phyloP scores from a whole-genome alignment of 2,797 vertebrate species.

The Malacoctenus gilli region DNA sequence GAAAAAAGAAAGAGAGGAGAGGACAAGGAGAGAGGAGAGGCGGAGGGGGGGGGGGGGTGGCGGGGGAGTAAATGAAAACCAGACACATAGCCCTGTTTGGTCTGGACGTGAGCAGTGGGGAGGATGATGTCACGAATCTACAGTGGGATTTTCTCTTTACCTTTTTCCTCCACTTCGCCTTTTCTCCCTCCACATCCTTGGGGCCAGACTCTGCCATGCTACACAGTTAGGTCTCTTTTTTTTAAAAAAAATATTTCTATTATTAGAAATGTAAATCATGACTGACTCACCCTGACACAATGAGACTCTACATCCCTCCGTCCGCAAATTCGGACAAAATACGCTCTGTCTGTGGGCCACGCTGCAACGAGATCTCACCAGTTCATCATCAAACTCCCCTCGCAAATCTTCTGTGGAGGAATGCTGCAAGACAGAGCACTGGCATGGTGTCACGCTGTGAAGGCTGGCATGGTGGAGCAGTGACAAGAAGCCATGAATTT shows the following conservation, averaged over 20 bases:
- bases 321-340: too few species aligned
- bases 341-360: too few species aligned
- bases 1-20: constrained; percentile 37
- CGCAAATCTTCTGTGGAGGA: too few species aligned
- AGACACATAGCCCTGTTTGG: constrained; percentile 80
- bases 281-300: too few species aligned
- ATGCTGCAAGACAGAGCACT: too few species aligned
- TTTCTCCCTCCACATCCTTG: constrained; percentile 20
- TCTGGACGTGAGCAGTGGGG: constrained; percentile 69
- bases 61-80: constrained; percentile 76
- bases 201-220: neutral
- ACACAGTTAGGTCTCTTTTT: too few species aligned
- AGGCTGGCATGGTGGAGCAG: too few species aligned
- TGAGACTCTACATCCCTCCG: too few species aligned
- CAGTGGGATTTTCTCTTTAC: constrained; percentile 48
- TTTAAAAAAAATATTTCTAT: neutral
- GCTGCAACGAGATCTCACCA: too few species aligned
- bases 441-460: too few species aligned
- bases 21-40: constrained; percentile 25
- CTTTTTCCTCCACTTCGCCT: constrained; percentile 36
- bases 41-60: constrained; percentile 5
- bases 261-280: neutral
- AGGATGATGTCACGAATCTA: constrained; percentile 76
- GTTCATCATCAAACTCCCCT: too few species aligned
- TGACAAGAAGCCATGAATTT: too few species aligned